These are phyloP conservation scores for Phylloscopus trochilus DNA, from an alignment of 2,113 vertebrate genomes.

Conservation along the genomic window DNA sequence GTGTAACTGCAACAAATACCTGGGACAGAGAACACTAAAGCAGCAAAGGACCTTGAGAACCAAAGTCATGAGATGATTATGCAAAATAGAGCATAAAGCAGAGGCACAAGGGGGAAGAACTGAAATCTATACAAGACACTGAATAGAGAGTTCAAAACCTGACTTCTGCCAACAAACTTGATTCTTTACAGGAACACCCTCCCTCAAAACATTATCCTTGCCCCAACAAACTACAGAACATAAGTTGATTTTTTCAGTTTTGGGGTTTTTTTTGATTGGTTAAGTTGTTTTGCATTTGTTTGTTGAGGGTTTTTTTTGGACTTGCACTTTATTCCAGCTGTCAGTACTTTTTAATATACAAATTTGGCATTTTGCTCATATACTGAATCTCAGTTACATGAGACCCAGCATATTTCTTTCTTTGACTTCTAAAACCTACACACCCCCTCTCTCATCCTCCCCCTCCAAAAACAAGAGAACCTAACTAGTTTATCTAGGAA, in stretches of 20 bases:
- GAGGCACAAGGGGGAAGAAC: background rate
- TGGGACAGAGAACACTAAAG: background rate
- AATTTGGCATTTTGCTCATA: background rate
- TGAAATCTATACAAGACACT: background rate
- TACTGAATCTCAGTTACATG: background rate
- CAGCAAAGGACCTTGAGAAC: background rate
- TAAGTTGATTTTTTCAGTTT: background rate
- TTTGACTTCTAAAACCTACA: background rate
- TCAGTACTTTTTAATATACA: background rate
- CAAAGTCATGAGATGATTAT: background rate
- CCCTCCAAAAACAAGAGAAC: background rate
- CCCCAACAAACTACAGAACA: background rate
- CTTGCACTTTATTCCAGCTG: background rate
- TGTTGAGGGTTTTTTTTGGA: background rate
- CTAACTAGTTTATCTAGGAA: background rate
- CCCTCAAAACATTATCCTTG: background rate
- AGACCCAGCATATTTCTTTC: background rate
- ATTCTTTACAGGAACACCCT: background rate
- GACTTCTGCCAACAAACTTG: background rate
- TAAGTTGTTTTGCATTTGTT: background rate
- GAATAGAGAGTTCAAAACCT: background rate
- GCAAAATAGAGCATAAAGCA: background rate
- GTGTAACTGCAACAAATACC: background rate
- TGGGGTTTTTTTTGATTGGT: too few relatives aligned
- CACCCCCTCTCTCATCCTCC: background rate